A percentile compares a stretch with the other conserved stretches of the same genome.
These are phyloP conservation scores for Tachina fera DNA, from an alignment of 2,888 invertebrate species.

Conservation along the genomic window DNA sequence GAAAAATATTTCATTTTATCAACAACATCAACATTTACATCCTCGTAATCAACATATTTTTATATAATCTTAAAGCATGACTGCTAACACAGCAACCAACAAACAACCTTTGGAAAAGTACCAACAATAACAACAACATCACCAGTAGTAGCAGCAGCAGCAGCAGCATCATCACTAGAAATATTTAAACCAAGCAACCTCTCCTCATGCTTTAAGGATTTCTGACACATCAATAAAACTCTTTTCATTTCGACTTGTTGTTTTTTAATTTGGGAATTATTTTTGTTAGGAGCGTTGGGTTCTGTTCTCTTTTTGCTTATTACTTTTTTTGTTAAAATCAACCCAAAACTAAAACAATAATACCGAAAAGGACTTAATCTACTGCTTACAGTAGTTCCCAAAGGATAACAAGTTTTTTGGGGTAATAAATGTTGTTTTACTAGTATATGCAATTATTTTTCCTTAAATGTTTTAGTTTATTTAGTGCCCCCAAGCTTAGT, in stretches of 20 bases:
- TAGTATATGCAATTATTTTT: background rate
- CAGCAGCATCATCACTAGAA: background rate
- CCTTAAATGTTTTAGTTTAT: background rate
- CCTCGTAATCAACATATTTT: slow-evolving; percentile 19
- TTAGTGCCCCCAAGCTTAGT: background rate
- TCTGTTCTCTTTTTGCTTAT: background rate
- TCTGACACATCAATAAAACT: slow-evolving; percentile 65
- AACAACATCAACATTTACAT: slow-evolving; percentile 13
- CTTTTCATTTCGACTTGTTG: slow-evolving; percentile 41
- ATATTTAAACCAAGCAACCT: slow-evolving; percentile 22
- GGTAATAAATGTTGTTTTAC: slow-evolving; percentile 24
- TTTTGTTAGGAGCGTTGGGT: background rate
- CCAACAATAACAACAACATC: slow-evolving; percentile 1
- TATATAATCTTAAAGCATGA: slow-evolving; percentile 37
- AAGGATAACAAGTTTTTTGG: slow-evolving; percentile 34
- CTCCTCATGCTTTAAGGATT: slow-evolving; percentile 41
- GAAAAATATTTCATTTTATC: slow-evolving; percentile 61
- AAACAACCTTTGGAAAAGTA: background rate
- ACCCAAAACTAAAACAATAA: background rate
- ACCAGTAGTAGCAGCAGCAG: background rate
- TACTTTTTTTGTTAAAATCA: background rate
- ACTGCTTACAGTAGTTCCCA: slow-evolving; percentile 23
- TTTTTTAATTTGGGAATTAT: slow-evolving; percentile 27
- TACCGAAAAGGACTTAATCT: slow-evolving; percentile 17
- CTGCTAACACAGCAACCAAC: slow-evolving; percentile 10